phyloP scores from a whole-genome alignment of 53 echinoderm and acorn worm species.

The Luidia sarsii region DNA sequence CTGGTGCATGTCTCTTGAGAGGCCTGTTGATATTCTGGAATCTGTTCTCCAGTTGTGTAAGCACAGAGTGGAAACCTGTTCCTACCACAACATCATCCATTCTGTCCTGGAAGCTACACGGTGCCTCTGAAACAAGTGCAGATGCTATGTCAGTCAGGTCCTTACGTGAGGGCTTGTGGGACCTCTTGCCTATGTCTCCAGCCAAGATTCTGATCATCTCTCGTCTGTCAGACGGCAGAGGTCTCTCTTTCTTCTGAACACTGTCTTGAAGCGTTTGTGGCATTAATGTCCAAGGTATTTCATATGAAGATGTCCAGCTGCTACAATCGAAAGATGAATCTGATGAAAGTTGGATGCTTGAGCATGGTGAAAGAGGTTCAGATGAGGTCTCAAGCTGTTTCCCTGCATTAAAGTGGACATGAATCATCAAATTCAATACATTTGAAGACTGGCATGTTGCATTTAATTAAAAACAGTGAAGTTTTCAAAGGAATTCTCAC shows the following conservation, averaged over 20 bases:
- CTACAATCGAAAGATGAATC: background rate
- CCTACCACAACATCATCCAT: conserved; percentile 25
- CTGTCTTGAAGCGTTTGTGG: conserved; percentile 14
- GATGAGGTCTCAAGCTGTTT: too few relatives aligned
- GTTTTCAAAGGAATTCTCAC: too few relatives aligned
- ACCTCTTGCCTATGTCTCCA: background rate
- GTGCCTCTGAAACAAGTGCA: conserved; percentile 2
- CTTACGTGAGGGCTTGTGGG: conserved; percentile 9
- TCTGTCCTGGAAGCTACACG: conserved; percentile 32
- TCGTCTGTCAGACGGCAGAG: conserved; percentile 24
- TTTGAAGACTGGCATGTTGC: too few relatives aligned
- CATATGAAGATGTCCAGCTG: background rate
- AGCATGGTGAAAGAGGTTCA: background rate
- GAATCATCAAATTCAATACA: too few relatives aligned
- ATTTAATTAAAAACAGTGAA: too few relatives aligned
- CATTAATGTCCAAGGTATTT: conserved; percentile 40
- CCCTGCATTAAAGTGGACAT: too few relatives aligned
- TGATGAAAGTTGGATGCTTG: background rate
- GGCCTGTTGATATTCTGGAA: conserved; percentile 32
- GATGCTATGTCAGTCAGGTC: conserved; percentile 12
- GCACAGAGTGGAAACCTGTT: conserved; percentile 13
- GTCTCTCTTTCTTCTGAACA: conserved; percentile 32
- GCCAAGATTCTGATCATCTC: conserved; percentile 53
- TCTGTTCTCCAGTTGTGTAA: conserved; percentile 24
- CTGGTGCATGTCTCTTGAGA: too few relatives aligned